phyloP scores from a whole-genome alignment of 2,888 invertebrate species.

The Lasioglossum leucozonium region DNA sequence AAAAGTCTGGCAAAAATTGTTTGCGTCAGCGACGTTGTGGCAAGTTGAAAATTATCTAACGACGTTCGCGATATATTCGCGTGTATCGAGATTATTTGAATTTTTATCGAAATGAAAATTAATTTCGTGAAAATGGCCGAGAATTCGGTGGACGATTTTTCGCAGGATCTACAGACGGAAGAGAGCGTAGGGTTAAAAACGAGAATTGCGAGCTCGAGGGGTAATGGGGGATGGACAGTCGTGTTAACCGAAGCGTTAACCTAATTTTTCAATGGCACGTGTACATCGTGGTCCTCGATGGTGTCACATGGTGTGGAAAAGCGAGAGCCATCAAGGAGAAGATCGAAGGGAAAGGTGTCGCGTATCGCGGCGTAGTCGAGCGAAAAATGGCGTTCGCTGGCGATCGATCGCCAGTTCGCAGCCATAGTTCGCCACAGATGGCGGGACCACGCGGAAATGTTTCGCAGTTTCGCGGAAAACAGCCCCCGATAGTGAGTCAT shows the following conservation, averaged over 20 bases:
- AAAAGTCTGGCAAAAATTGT: neutral
- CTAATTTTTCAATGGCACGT: constrained; percentile 39
- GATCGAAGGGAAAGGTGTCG: constrained; percentile 11
- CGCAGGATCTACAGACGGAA: neutral
- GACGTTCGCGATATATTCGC: too few species aligned
- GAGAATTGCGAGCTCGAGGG: neutral
- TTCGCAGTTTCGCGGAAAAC: constrained; percentile 27
- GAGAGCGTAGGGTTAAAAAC: neutral
- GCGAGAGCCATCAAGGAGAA: neutral
- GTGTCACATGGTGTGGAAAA: constrained; percentile 41
- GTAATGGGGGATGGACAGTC: neutral
- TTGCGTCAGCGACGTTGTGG: neutral
- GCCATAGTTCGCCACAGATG: constrained; percentile 51
- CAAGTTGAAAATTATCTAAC: too few species aligned
- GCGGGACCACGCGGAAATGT: constrained; percentile 37
- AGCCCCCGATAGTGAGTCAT: constrained; percentile 5
- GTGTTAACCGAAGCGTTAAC: constrained; percentile 30
- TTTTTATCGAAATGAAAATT: too few species aligned
- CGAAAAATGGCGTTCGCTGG: constrained; percentile 50
- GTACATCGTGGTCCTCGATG: neutral
- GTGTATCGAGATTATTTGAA: too few species aligned
- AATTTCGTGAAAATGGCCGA: too few species aligned
- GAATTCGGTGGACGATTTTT: neutral
- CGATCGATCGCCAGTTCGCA: constrained; percentile 50
- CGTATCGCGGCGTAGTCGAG: constrained; percentile 26